Base-by-base conservation (phyloP, 2,113 vertebrate genomes). In the Sardina pilchardus region DNA sequence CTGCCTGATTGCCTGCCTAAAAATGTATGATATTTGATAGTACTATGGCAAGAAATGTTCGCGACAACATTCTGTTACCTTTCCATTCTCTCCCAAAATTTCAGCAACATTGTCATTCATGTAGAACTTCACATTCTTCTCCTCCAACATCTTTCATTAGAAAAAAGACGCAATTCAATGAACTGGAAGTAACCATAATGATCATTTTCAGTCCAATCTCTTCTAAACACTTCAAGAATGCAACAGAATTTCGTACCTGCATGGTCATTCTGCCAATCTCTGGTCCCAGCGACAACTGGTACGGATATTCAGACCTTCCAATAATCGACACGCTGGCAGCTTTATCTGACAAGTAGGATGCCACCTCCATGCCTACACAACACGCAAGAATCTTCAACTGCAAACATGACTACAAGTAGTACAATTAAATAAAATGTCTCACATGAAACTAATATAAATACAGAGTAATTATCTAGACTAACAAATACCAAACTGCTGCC, bases 321-420 rank as follows among this genome's bases (percentile, higher is more conserved):
- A 97, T 94, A 88, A 98, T 59, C 0, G 94, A 86, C 83, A 97
- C 86, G 82, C 91, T 92, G 26, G 89, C 87, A 80, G 97, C 96
- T 93, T 95, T 96, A 88, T 95, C 95, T 3, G 94, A 92, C 59
- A 98, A 91, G 91, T 93, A 96, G 53, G 97, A 95, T 0, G 96
- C 97, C 53, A 94, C 89, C 91, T 98, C 97, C 96, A 98, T 97
- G 81, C 97, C 97, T 98, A 59, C 85, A 24, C 63, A 5, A 34
- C 71, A 56, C 86, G 83, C 19, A 10, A 82, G 24, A 81, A 19
- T 45, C 24, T 19, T 82, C 3, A 36, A 71, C 6, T 8, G 10
- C 17, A 30, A 34, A 17, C 42, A 36, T 6, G 0, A 3, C 12
- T 4, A 34, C 6, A 59, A 24, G 30, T 4, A 48, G 9, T 48